Conservation (phyloP, 2,113 vertebrate species). For the Cebus imitator region DNA sequence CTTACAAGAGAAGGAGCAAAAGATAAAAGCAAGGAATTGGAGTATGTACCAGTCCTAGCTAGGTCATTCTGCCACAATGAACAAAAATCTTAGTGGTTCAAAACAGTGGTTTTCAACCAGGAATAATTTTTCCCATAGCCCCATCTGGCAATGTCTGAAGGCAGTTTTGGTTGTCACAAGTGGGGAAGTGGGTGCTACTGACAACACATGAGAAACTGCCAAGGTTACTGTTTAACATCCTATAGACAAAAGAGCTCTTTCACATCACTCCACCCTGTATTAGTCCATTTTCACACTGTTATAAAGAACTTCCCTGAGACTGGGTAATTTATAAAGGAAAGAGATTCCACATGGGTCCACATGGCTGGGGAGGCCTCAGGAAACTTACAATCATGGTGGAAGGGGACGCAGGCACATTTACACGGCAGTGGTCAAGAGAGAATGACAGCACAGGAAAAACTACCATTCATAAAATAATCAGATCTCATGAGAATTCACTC, state of each 20-base stretch:
- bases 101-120: background rate
- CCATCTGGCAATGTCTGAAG: background rate
- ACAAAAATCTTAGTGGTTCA: background rate
- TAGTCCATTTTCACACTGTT: too few relatives aligned
- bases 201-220: background rate
- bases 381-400: too few relatives aligned
- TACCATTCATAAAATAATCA: too few relatives aligned
- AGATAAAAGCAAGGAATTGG: background rate
- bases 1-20: background rate
- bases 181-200: background rate
- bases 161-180: background rate
- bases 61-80: background rate
- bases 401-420: too few relatives aligned
- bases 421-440: too few relatives aligned
- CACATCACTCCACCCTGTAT: background rate
- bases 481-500: too few relatives aligned
- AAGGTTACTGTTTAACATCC: background rate
- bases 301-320: too few relatives aligned
- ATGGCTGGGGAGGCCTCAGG: too few relatives aligned
- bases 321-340: too few relatives aligned
- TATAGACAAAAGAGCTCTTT: background rate
- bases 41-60: background rate
- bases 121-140: background rate
- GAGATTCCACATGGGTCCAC: too few relatives aligned
- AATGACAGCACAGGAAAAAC: too few relatives aligned